phyloP scores from a whole-genome alignment of 2,888 invertebrate genomes.

The Ormia ochracea region DNA sequence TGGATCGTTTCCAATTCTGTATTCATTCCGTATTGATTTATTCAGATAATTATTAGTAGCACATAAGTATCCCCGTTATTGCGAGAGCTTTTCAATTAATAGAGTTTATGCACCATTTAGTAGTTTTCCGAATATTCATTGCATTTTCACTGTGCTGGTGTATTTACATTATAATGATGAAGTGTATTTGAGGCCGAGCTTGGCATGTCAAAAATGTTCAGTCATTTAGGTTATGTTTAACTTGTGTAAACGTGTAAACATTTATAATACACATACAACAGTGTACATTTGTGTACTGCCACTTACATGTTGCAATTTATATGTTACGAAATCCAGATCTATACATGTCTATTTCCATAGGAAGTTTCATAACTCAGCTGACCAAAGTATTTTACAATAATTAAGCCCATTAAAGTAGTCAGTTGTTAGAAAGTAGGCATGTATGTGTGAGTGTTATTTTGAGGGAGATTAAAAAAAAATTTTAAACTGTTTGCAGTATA shows the following conservation, averaged over 20 bases:
- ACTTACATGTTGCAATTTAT: background rate
- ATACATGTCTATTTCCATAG: background rate
- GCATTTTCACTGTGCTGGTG: background rate
- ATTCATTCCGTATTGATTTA: too few relatives aligned
- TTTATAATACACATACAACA: constrained; percentile 9
- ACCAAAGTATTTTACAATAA: constrained; percentile 47
- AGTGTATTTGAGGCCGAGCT: constrained; percentile 24
- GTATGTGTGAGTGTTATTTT: background rate
- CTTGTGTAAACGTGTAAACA: background rate
- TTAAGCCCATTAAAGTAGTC: constrained; percentile 36
- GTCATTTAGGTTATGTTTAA: constrained; percentile 15
- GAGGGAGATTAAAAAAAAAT: background rate
- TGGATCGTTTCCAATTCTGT: too few relatives aligned
- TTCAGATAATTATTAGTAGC: too few relatives aligned
- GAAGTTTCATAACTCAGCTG: constrained; percentile 44
- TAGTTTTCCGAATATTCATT: background rate
- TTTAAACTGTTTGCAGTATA: background rate
- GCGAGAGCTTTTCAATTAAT: background rate
- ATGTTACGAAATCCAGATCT: background rate
- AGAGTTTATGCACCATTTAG: background rate
- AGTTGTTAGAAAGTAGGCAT: background rate
- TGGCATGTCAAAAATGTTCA: constrained; percentile 29
- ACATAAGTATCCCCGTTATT: too few relatives aligned
- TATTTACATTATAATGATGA: constrained; percentile 22
- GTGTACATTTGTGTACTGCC: background rate